Percentiles rank a stretch among this genome's conserved stretches.
These are phyloP conservation scores for Melanotaenia duboulayi DNA, from an alignment of 2,113 vertebrate species.

Conservation along the genomic window DNA sequence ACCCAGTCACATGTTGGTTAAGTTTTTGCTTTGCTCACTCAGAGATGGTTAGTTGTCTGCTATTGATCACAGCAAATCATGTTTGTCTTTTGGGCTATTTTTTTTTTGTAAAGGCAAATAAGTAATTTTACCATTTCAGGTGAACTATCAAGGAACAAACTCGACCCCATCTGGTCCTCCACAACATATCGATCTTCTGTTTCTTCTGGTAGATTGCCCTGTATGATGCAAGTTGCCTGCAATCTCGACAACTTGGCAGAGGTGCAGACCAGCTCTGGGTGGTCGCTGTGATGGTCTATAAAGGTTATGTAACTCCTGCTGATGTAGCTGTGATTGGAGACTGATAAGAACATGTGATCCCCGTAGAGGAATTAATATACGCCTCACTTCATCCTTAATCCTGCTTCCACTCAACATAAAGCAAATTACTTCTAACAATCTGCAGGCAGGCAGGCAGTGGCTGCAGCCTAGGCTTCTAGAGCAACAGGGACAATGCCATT, in stretches of 20 bases:
- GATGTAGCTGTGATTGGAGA: constrained; percentile 69
- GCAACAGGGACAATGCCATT: constrained; percentile 72
- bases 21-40: constrained; percentile 21
- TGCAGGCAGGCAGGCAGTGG: constrained; percentile 53
- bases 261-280: constrained; percentile 47
- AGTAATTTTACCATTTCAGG: constrained; percentile 32
- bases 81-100: constrained; percentile 50
- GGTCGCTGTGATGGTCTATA: constrained; percentile 52
- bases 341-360: constrained; percentile 77
- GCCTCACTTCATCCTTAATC: constrained; percentile 67
- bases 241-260: constrained; percentile 49
- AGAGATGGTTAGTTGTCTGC: constrained; percentile 70
- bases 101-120: not conserved
- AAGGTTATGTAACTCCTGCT: constrained; percentile 66
- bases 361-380: constrained; percentile 66
- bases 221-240: constrained; percentile 47
- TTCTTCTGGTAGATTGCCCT: constrained; percentile 15
- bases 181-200: constrained; percentile 46
- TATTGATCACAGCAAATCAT: constrained; percentile 61
- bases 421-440: constrained; percentile 77
- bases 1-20: constrained; percentile 33
- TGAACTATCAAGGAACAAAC: constrained; percentile 30
- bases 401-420: constrained; percentile 70
- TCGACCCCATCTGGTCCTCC: constrained; percentile 36
- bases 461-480: constrained; percentile 38